Evolutionary conservation across 2,797 vertebrate genomes (phyloP), one percentile per base, ranked within the genome.

Genomic region (Dipus sagitta): DNA sequence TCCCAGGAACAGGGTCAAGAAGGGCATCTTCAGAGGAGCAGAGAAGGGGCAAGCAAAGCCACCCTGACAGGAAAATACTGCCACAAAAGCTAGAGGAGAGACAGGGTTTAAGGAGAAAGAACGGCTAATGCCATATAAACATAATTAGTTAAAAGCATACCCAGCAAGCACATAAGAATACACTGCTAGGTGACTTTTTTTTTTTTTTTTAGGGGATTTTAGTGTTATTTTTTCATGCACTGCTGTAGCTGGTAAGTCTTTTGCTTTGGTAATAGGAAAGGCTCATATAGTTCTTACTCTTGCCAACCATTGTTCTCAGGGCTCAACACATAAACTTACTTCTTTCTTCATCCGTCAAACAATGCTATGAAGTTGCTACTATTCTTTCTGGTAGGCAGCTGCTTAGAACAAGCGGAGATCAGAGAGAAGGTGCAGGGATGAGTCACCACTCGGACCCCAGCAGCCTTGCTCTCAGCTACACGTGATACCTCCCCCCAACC

Each of bases 261-360:
- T 70, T 74, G 54, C 71, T 70, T 72, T 26, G 52, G 83, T 68
- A 70, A 60, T 26, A 87, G 60, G 58, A 77, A 65, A 68, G 60
- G 30, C 38, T 68, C 67, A 58, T 12, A 72, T 4, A 30, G 54
- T 32, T 32, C 32, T 10, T 64, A 58, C 1, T 30, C 24, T 85
- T 87, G 90, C 75, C n/a, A 77, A 81, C 38, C 15, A 65, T 20
- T 89, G 84, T 94, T 87, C 85, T 42, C 72, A 93, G 58, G 64
- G 20, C 23, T 78, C 90, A 87, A 47, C 28, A 79, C 86, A 67
- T 77, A 75, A 67, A 78, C 52, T 78, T 54, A 86, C 38, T 38
- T 38, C 38, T 38, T 38, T 4, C 68, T 88, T 78, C 18, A 79
- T 86, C 65, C 79, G 93, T 65, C 65, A 13, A 84, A 92, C 52